These are phyloP conservation scores for Eupeodes latifasciatus DNA, from an alignment of 2,888 invertebrate species.

Conservation along the genomic window DNA sequence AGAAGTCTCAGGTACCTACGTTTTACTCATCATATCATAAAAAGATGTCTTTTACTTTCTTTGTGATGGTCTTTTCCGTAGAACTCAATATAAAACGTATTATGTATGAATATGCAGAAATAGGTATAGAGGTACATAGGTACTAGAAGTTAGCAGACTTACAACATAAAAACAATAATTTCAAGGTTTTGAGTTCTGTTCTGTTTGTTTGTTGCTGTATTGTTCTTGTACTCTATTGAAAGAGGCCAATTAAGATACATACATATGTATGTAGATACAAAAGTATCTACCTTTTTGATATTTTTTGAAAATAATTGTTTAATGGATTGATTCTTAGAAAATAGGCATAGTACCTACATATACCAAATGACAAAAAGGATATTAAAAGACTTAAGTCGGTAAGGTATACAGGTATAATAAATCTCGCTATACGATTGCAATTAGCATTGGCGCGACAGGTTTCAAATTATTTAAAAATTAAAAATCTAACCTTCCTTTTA, in stretches of 20 bases:
- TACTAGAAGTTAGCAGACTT: slow-evolving; percentile 23
- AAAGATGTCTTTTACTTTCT: slow-evolving; percentile 66
- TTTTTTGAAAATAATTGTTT: slow-evolving; percentile 27
- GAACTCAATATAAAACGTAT: slow-evolving; percentile 43
- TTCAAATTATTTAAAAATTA: not conserved
- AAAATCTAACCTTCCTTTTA: too few species aligned
- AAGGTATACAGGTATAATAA: not conserved
- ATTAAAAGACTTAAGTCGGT: not conserved
- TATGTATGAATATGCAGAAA: not conserved
- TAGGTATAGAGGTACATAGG: not conserved
- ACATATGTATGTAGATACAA: too few species aligned
- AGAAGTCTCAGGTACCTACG: slow-evolving; percentile 27
- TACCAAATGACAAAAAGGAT: slow-evolving; percentile 2
- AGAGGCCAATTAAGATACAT: slow-evolving; percentile 17
- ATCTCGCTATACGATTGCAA: slow-evolving; percentile 46
- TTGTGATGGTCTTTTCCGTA: slow-evolving; percentile 29
- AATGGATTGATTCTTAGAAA: slow-evolving; percentile 15
- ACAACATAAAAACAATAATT: slow-evolving; percentile 40
- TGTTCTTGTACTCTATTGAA: not conserved
- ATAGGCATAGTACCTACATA: not conserved
- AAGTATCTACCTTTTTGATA: not conserved
- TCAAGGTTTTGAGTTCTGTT: slow-evolving; percentile 19
- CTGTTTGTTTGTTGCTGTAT: not conserved
- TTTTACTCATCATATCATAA: not conserved
- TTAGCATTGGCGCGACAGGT: slow-evolving; percentile 58